Evolutionary conservation across 1,140 invertebrate genomes (phyloP).

Genomic region (Ephestia elutella): DNA sequence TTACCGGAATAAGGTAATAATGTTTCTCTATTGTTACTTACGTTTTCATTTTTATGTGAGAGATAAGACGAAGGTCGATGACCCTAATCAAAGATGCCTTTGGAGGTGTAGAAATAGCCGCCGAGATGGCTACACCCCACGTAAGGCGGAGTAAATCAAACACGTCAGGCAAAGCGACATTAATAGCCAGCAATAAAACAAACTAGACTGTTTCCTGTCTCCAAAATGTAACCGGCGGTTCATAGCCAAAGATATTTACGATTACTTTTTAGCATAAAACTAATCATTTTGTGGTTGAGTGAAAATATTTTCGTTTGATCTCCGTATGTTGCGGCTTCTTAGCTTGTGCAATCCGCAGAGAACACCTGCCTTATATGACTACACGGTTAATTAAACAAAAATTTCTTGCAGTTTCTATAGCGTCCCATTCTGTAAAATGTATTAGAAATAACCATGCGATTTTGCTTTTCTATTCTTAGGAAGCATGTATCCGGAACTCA

Average conservation of each 20-base stretch:
- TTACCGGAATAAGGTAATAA: conserved; percentile 9
- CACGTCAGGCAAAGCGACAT: conserved; percentile 39
- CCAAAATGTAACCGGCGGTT: conserved; percentile 36
- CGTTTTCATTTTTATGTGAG: conserved; percentile 14
- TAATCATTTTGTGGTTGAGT: conserved; percentile 8
- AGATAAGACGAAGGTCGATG: conserved; percentile 16
- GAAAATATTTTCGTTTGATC: not conserved
- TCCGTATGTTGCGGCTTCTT: not conserved
- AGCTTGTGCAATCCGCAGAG: not conserved
- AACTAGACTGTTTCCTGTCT: conserved; percentile 52
- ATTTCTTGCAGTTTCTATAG: not conserved
- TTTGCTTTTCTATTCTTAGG: conserved; percentile 22
- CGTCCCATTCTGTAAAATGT: not conserved
- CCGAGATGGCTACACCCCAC: conserved; percentile 21
- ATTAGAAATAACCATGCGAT: conserved; percentile 27
- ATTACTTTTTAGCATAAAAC: conserved; percentile 26
- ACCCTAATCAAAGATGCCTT: conserved; percentile 1
- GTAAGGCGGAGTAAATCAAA: conserved; percentile 43
- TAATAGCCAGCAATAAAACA: conserved; percentile 58
- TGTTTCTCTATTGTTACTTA: not conserved
- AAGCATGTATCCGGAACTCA: conserved; percentile 38
- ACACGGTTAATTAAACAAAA: not conserved
- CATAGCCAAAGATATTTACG: conserved; percentile 30
- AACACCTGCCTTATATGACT: not conserved
- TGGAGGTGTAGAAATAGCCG: not conserved